A percentile compares a stretch with the other conserved stretches of the same genome.
These are phyloP conservation scores for Dendroctonus valens DNA, from an alignment of 1,140 invertebrate species.

Conservation along the genomic window DNA sequence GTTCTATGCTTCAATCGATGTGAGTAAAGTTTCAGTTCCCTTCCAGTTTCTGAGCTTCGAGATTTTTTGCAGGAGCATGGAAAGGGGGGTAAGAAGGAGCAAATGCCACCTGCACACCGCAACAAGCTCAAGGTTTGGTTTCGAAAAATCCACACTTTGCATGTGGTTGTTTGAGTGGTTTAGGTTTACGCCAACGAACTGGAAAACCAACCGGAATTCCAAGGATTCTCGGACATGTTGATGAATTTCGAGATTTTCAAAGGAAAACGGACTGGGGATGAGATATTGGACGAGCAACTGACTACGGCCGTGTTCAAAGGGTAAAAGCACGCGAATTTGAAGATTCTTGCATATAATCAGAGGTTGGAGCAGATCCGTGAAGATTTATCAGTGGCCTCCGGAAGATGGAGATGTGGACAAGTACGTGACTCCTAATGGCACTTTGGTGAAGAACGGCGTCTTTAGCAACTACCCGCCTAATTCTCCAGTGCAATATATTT, in stretches of 20 bases:
- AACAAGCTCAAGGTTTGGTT: slow-evolving; percentile 19
- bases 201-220: slow-evolving; percentile 73
- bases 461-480: slow-evolving; percentile 66
- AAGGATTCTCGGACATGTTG: slow-evolving; percentile 75
- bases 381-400: slow-evolving; percentile 58
- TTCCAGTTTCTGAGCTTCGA: too few species aligned
- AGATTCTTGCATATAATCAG: too few species aligned
- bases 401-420: slow-evolving; percentile 50
- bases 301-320: slow-evolving; percentile 53
- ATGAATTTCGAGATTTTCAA: slow-evolving; percentile 71
- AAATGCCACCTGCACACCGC: slow-evolving; percentile 2
- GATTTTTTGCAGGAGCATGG: background rate
- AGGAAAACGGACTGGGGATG: slow-evolving; percentile 66
- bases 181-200: slow-evolving; percentile 74
- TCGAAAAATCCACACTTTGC: too few species aligned
- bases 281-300: slow-evolving; percentile 61
- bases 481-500: slow-evolving; percentile 66
- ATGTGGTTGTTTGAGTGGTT: too few species aligned
- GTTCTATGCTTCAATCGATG: slow-evolving; percentile 65
- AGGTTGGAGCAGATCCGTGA: slow-evolving; percentile 41
- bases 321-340: slow-evolving; percentile 26
- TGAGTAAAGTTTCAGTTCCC: slow-evolving; percentile 6
- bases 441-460: slow-evolving; percentile 55
- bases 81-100: slow-evolving; percentile 44
- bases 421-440: slow-evolving; percentile 53